phyloP scores from a whole-genome alignment of 2,797 vertebrate genomes.

The Carapus acus region DNA sequence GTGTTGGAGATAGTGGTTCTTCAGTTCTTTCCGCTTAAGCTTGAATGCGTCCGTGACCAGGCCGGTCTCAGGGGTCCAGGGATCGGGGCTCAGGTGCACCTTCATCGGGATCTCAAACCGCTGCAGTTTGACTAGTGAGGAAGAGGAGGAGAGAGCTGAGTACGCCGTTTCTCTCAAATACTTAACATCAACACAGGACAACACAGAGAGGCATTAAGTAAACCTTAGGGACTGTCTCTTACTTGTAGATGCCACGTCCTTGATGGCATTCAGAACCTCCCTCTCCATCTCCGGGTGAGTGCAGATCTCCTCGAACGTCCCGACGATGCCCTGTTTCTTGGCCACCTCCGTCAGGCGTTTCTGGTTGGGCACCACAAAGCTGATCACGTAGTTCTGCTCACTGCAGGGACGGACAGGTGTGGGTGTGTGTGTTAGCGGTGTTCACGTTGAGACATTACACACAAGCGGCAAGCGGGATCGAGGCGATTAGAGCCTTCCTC shows the following conservation, averaged over 20 bases:
- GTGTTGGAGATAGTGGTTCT: conserved; percentile 93
- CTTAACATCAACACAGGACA: neutral
- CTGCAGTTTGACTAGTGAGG: conserved; percentile 95
- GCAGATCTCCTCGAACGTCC: conserved; percentile 90
- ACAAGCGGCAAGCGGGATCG: neutral
- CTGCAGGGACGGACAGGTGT: conserved; percentile 56
- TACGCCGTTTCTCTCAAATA: neutral
- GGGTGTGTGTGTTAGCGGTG: neutral
- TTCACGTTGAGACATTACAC: neutral
- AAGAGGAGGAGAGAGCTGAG: no score
- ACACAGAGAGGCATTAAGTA: no score
- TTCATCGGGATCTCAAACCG: conserved; percentile 95
- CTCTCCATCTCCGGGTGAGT: conserved; percentile 88
- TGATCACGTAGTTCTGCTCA: conserved; percentile 96
- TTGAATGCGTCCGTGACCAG: conserved; percentile 98
- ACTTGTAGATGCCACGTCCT: conserved; percentile 86
- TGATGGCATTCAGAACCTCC: conserved; percentile 88
- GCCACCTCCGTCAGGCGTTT: conserved; percentile 83
- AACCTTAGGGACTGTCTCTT: no score
- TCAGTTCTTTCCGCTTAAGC: conserved; percentile 95
- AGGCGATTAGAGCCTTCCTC: no score
- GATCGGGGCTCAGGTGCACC: conserved; percentile 91
- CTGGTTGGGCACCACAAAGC: conserved; percentile 98
- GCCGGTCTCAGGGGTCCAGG: conserved; percentile 96
- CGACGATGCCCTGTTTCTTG: conserved; percentile 78